Evolutionary conservation across 1,140 invertebrate genomes (phyloP).

Genomic region (Musca vetustissima): DNA sequence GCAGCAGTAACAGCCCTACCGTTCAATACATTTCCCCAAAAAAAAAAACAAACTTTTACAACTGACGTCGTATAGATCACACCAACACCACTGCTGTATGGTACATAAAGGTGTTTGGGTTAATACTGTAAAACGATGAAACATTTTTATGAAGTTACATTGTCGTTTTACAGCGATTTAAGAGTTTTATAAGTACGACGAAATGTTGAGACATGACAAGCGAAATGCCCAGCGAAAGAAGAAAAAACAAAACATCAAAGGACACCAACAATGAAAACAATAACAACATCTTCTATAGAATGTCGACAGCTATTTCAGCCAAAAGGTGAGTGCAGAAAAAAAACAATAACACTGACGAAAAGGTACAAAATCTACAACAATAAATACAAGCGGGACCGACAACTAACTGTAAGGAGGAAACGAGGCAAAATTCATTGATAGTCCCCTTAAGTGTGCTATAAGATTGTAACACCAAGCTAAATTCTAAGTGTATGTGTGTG

Average conservation of each 20-base stretch:
- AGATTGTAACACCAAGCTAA: not conserved
- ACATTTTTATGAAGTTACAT: constrained; percentile 8
- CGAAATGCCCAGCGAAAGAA: no score
- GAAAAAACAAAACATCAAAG: no score
- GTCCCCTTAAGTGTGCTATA: not conserved
- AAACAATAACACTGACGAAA: not conserved
- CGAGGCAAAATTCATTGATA: constrained; percentile 4
- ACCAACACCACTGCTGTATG: no score
- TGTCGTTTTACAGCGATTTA: constrained; percentile 12
- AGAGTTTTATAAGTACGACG: not conserved
- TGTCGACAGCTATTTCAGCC: no score
- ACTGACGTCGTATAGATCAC: no score
- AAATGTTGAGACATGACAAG: not conserved
- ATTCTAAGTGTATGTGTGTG: not conserved
- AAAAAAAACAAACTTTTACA: no score
- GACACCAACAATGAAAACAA: no score
- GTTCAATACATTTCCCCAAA: no score
- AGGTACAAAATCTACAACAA: not conserved
- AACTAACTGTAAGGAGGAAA: not conserved
- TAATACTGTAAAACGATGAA: not conserved
- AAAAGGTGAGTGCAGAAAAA: not conserved
- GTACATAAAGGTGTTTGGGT: not conserved
- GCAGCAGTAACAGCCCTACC: no score
- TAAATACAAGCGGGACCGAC: not conserved
- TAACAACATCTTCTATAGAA: no score